Evolutionary conservation across 2,797 vertebrate genomes (phyloP).

Genomic region (Ispidina lecontei): DNA sequence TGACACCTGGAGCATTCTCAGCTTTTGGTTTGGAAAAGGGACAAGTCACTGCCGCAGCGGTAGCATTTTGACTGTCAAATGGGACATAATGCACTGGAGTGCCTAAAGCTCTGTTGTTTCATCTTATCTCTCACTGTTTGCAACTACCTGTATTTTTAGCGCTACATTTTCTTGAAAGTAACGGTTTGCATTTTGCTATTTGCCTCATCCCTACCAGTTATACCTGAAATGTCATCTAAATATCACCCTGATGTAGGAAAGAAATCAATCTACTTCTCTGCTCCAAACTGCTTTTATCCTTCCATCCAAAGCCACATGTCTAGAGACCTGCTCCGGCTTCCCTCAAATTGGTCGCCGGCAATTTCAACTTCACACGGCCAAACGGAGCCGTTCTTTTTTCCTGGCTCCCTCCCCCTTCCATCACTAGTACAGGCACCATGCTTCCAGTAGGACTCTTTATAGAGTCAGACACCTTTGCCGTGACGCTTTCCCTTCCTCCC

Average conservation of each 20-base stretch:
- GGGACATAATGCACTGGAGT: not conserved
- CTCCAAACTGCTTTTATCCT: not conserved
- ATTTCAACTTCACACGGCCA: not conserved
- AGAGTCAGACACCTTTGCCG: not conserved
- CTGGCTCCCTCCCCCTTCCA: not conserved
- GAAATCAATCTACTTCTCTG: not conserved
- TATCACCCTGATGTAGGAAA: not conserved
- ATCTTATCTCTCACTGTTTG: constrained; percentile 7
- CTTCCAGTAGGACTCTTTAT: not conserved
- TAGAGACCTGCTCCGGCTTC: not conserved
- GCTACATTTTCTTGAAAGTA: constrained; percentile 31
- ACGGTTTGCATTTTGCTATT: constrained; percentile 51
- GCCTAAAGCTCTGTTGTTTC: not conserved
- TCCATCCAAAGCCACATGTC: not conserved
- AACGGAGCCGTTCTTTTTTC: not conserved
- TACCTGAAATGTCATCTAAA: constrained; percentile 65
- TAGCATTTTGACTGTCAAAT: not conserved
- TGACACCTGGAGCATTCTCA: not conserved
- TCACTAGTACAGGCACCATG: not conserved
- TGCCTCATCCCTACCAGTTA: constrained; percentile 27
- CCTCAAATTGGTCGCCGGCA: not conserved
- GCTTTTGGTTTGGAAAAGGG: not conserved
- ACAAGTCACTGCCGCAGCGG: not conserved
- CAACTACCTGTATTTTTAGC: not conserved
- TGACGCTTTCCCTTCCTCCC: not conserved